These are phyloP conservation scores for Heliconius aoede DNA, from an alignment of 2,888 invertebrate species.

Conservation along the genomic window DNA sequence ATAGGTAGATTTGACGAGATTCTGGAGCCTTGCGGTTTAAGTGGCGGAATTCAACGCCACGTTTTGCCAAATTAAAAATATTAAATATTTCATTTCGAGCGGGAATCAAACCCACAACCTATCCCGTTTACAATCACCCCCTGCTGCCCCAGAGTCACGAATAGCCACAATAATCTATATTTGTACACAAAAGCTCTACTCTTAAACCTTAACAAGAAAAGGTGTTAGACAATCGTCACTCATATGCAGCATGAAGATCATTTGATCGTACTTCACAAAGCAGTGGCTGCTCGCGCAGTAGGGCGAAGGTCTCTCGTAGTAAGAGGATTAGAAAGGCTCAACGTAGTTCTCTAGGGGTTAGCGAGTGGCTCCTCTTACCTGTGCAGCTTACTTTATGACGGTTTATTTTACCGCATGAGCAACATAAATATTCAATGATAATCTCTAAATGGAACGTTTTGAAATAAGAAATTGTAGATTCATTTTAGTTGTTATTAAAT, in stretches of 20 bases:
- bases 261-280: constrained; percentile 31
- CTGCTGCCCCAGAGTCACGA: too few species aligned
- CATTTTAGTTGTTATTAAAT: background rate
- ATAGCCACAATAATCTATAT: too few species aligned
- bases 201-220: constrained; percentile 13
- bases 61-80: too few species aligned
- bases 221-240: constrained; percentile 11
- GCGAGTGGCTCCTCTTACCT: constrained; percentile 37
- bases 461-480: background rate
- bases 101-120: too few species aligned
- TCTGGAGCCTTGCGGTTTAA: too few species aligned
- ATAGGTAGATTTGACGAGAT: too few species aligned
- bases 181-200: too few species aligned
- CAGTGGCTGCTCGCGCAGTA: constrained; percentile 30
- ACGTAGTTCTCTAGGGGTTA: constrained; percentile 39
- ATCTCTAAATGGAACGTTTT: constrained; percentile 5
- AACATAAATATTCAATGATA: constrained; percentile 26
- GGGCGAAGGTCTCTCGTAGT: constrained; percentile 36
- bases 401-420: constrained; percentile 27
- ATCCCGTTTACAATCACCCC: too few species aligned
- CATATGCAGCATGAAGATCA: constrained; percentile 22
- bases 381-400: constrained; percentile 38
- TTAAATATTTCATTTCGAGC: too few species aligned
- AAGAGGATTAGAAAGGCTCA: constrained; percentile 45
- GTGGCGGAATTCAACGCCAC: too few species aligned